Evolutionary conservation across 2,888 invertebrate genomes (phyloP), one percentile per base, ranked within the genome.

Genomic region (Schizaphis graminum): DNA sequence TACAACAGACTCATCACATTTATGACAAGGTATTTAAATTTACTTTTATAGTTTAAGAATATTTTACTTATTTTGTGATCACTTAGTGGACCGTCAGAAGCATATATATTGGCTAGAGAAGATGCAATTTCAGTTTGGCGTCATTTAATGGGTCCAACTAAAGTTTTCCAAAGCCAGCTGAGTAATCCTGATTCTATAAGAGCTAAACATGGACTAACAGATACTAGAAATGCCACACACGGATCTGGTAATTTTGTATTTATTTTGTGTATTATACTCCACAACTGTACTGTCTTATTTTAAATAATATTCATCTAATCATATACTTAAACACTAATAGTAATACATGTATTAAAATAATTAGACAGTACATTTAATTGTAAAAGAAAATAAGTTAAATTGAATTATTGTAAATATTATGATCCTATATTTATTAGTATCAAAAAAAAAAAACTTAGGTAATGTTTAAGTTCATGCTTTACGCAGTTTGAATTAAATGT

Each of bases 161-260:
- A 98, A 96, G 98, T 98, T 0, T 98, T 96, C 95, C 97, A 97
- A 96, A 97, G 98, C 0, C 97, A 98, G 94, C 98, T 97, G 95
- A 97, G 97, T 94, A 97, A 97, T 93, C 99, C 99, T 0, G 96
- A 97, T 93, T 97, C 97, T 92, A 97, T 99, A 95, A 96, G 99
- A 95, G 98, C 98, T 3, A 96, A 97, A 95, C 98, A 97, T 96
- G 99, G 99, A 0, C 96, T 99, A 41, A 98, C 99, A 0, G 99
- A 99, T 96, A 99, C 99, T 0, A 97, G 99, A 95, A 99, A 99
- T 96, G 98, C 98, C 3, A 97, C 98, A 24, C 99, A 99, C 96
- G 99, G 99, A 35, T 99, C 99, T 95, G 98, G 98, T 97, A 94
- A 94, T 56, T 84, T 91, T 35, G 35, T 21, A 53, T 35, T 77